phyloP scores from a whole-genome alignment of 2,113 vertebrate species.

The Okapia johnstoni region DNA sequence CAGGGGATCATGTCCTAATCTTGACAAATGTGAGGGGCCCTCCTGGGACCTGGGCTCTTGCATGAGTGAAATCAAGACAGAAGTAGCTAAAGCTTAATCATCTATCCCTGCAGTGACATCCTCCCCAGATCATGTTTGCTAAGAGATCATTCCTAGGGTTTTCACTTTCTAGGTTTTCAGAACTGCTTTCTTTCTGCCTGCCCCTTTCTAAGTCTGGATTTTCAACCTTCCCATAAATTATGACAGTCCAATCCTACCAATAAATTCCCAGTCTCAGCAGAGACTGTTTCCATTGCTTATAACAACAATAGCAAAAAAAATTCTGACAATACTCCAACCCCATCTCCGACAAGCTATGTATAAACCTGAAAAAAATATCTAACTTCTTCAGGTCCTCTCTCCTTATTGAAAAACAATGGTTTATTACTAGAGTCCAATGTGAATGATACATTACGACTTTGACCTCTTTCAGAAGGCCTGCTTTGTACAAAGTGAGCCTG shows the following conservation, averaged over 20 bases:
- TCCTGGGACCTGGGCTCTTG: not conserved
- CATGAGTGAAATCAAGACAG: not conserved
- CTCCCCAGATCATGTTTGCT: not conserved
- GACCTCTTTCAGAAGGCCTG: not conserved
- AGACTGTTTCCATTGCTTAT: not conserved
- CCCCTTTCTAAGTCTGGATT: not conserved
- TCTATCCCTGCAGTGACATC: not conserved
- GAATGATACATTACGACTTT: not conserved
- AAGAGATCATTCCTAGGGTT: not conserved
- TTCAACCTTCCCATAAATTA: not conserved
- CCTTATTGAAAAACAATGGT: not conserved
- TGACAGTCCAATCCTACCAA: not conserved
- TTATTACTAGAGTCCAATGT: not conserved
- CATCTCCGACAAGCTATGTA: not conserved
- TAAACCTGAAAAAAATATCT: not conserved
- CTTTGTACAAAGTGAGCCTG: not conserved
- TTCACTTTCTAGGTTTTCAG: not conserved
- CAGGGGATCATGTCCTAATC: not conserved
- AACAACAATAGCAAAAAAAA: not conserved
- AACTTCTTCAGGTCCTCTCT: not conserved
- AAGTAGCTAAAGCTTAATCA: not conserved
- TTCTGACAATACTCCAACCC: not conserved
- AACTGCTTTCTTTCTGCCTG: not conserved
- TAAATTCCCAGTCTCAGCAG: not conserved
- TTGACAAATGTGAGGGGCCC: not conserved